Evolutionary conservation across 2,113 vertebrate species (phyloP).

Genomic region (Trachemys scripta): DNA sequence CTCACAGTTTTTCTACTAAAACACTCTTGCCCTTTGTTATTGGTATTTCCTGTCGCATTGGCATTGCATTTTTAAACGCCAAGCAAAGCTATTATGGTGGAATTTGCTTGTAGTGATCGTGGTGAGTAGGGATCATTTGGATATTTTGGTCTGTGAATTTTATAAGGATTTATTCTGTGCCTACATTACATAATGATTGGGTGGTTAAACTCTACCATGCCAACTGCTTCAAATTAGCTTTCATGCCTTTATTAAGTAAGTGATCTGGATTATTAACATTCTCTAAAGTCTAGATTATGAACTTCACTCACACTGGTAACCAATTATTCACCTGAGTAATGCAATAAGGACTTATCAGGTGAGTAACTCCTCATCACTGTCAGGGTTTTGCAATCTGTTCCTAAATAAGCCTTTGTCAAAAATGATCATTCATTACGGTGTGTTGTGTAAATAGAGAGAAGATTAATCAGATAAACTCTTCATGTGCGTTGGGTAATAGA

Average conservation of each 20-base stretch:
- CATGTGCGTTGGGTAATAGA: fast-evolving
- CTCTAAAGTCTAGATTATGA: not conserved
- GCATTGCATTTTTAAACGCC: not conserved
- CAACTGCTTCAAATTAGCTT: not conserved
- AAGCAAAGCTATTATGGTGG: not conserved
- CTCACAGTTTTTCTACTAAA: not conserved
- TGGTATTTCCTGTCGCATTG: not conserved
- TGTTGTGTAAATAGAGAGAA: not conserved
- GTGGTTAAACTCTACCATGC: not conserved
- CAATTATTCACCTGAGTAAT: not conserved
- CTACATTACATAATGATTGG: not conserved
- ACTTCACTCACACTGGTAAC: not conserved
- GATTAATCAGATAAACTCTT: not conserved
- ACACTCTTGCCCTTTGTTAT: not conserved
- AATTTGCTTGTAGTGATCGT: not conserved
- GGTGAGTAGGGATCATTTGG: not conserved
- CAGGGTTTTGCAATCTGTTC: not conserved
- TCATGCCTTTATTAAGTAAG: not conserved
- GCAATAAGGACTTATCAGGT: not conserved
- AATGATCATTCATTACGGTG: not conserved
- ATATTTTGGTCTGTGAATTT: not conserved
- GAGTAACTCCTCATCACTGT: not conserved
- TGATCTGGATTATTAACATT: not conserved
- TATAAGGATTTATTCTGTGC: not conserved
- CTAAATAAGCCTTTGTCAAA: not conserved